Conservation (phyloP, 2,888 invertebrate species). For the Microdon myrmicae region DNA sequence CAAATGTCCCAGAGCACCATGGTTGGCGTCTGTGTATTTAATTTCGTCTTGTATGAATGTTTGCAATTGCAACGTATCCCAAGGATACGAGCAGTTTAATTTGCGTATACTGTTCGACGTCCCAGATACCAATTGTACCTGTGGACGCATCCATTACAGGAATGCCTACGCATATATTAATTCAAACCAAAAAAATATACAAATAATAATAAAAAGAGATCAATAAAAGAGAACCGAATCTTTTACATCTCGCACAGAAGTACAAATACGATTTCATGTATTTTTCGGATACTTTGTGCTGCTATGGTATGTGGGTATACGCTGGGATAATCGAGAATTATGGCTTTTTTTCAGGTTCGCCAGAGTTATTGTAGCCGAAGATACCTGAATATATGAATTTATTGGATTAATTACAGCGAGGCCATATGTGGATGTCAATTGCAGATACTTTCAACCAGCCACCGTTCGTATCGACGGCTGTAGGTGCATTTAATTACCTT, state of each 20-base stretch:
- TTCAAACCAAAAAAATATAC: constrained; percentile 28
- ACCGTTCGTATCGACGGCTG: constrained; percentile 6
- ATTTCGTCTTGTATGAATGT: background rate
- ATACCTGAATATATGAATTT: no score
- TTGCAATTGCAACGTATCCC: constrained; percentile 17
- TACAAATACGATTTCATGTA: constrained; percentile 10
- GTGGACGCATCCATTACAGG: constrained; percentile 40
- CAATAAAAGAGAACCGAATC: constrained; percentile 7
- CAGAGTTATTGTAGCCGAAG: constrained; percentile 39
- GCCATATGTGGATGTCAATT: constrained; percentile 47
- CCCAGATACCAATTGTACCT: constrained; percentile 43
- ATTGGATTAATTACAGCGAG: constrained; percentile 50
- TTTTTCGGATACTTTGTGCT: no score
- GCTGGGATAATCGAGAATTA: constrained; percentile 50
- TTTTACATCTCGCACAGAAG: no score
- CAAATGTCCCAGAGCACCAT: constrained; percentile 1
- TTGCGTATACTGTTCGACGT: constrained; percentile 1
- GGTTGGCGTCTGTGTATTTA: background rate
- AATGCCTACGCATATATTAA: constrained; percentile 47
- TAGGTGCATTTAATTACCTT: constrained; percentile 47
- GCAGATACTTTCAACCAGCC: constrained; percentile 32
- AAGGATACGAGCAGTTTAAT: constrained; percentile 24
- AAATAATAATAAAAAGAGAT: background rate
- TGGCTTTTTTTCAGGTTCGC: constrained; percentile 13
- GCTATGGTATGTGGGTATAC: constrained; percentile 36